These are phyloP conservation scores for Acromyrmex echinatior DNA, from an alignment of 1,140 invertebrate genomes.

Conservation along the genomic window DNA sequence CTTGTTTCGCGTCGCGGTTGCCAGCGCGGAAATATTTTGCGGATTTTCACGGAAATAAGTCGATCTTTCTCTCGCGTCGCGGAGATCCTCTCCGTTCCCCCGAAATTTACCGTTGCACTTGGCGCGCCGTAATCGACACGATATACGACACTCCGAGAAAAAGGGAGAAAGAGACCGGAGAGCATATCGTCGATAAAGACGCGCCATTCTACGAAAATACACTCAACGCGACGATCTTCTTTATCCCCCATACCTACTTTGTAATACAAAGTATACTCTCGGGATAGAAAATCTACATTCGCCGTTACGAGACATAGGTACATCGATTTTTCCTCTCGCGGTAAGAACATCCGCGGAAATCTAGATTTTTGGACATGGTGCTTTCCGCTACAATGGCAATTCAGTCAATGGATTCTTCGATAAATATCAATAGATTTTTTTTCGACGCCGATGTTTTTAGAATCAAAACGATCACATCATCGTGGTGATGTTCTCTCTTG, in stretches of 20 bases:
- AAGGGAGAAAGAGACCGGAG: neutral
- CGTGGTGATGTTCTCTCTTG: neutral
- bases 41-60: slow-evolving; percentile 49
- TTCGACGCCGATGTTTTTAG: neutral
- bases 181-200: slow-evolving; percentile 54
- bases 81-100: slow-evolving; percentile 10
- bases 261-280: slow-evolving; percentile 53
- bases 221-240: slow-evolving; percentile 59
- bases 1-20: slow-evolving; percentile 38
- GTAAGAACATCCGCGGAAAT: slow-evolving; percentile 31
- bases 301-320: slow-evolving; percentile 41
- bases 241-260: slow-evolving; percentile 49
- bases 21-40: slow-evolving; percentile 49
- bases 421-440: slow-evolving; percentile 12
- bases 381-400: slow-evolving; percentile 3
- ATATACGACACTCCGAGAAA: slow-evolving; percentile 29
- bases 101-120: slow-evolving; percentile 54
- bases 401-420: slow-evolving; percentile 11
- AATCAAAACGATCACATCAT: slow-evolving; percentile 21
- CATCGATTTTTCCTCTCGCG: slow-evolving; percentile 34
- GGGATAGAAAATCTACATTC: slow-evolving; percentile 54
- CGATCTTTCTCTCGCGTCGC: slow-evolving; percentile 26
- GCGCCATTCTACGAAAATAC: slow-evolving; percentile 58
- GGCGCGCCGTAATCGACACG: slow-evolving; percentile 45
- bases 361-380: slow-evolving; percentile 19